A percentile compares a stretch with the other conserved stretches of the same genome.
These are phyloP conservation scores for Lindbergichthys nudifrons DNA, from an alignment of 2,797 vertebrate species.

Conservation along the genomic window DNA sequence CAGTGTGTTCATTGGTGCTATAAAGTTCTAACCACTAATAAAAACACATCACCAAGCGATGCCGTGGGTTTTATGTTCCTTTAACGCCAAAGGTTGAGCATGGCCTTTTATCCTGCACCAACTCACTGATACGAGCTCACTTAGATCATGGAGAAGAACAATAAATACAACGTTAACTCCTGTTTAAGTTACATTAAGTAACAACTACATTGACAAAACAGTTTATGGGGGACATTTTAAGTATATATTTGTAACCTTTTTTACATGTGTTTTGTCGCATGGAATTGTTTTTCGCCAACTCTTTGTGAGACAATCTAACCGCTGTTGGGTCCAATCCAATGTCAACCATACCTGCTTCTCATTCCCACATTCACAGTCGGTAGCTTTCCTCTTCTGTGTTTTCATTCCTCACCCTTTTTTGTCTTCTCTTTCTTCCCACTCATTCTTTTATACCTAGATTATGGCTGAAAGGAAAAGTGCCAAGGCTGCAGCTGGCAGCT, in stretches of 20 bases:
- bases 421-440: background rate
- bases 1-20: background rate
- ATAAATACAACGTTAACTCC: background rate
- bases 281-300: background rate
- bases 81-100: background rate
- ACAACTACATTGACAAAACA: background rate
- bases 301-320: background rate
- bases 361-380: background rate
- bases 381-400: background rate
- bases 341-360: background rate
- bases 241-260: background rate
- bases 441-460: slow-evolving; percentile 87
- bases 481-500: slow-evolving; percentile 93
- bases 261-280: background rate
- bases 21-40: slow-evolving; percentile 1
- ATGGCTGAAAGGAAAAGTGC: slow-evolving; percentile 98
- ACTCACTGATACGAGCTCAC: background rate
- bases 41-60: slow-evolving; percentile 7
- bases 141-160: background rate
- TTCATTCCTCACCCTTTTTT: background rate
- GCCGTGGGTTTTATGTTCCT: background rate
- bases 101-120: too few relatives aligned
- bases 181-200: background rate
- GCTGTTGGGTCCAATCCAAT: background rate
- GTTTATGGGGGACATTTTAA: background rate